These are phyloP conservation scores for Coremacera marginata DNA, from an alignment of 2,888 invertebrate genomes.

Conservation along the genomic window DNA sequence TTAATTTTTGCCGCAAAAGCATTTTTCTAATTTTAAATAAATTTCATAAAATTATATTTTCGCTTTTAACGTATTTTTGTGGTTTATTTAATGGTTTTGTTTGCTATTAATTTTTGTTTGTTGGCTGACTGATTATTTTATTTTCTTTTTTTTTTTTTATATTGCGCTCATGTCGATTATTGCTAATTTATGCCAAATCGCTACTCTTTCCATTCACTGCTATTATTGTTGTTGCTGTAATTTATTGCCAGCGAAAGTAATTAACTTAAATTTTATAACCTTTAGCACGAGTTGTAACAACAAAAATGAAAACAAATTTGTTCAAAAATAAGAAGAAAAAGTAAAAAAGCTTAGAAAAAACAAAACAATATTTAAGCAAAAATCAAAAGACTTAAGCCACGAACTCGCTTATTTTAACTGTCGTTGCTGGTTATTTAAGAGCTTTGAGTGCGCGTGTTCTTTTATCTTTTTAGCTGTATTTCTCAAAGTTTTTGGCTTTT, in stretches of 20 bases:
- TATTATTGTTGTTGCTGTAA: slow-evolving; percentile 36
- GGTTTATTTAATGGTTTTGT: slow-evolving; percentile 17
- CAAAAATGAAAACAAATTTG: too few species aligned
- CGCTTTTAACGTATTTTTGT: too few species aligned
- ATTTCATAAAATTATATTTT: too few species aligned
- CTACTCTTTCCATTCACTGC: neutral
- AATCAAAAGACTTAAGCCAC: slow-evolving; percentile 5
- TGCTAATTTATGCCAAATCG: slow-evolving; percentile 30
- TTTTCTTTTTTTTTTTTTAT: neutral
- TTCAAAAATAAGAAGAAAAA: too few species aligned
- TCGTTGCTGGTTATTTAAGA: neutral
- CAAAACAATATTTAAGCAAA: too few species aligned
- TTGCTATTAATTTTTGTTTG: slow-evolving; percentile 21
- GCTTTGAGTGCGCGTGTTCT: neutral
- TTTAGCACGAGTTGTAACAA: slow-evolving; percentile 5
- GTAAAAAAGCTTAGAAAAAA: too few species aligned
- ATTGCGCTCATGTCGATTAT: neutral
- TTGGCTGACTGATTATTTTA: too few species aligned
- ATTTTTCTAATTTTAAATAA: neutral
- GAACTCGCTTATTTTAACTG: neutral
- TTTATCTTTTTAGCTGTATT: neutral
- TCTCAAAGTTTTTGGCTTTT: neutral
- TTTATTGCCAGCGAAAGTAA: slow-evolving; percentile 44
- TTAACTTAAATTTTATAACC: slow-evolving; percentile 40
- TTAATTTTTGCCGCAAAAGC: neutral